Percentiles rank a stretch among this genome's conserved stretches.
phyloP scores from a whole-genome alignment of 2,797 vertebrate genomes.

The Loriculus beryllinus region DNA sequence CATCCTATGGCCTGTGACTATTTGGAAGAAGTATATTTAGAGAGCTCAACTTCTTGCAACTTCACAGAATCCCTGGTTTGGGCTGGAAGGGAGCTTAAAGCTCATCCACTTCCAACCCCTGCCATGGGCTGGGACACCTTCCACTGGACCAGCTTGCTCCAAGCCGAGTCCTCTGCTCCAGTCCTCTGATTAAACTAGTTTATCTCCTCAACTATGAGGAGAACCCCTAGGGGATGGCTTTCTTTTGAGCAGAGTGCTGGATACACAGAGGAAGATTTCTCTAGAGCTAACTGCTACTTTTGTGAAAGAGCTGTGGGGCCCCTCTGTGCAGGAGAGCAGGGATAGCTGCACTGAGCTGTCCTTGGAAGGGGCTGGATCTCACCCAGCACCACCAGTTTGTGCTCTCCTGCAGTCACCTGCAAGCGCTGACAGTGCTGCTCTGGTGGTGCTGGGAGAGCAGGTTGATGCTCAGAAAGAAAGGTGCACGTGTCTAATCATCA shows the following conservation, averaged over 20 bases:
- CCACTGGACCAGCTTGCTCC: neutral
- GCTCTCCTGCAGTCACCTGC: neutral
- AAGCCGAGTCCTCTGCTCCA: neutral
- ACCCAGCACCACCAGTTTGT: neutral
- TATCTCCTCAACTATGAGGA: neutral
- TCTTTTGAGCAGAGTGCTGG: neutral
- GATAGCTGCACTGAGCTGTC: neutral
- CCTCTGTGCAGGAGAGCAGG: neutral
- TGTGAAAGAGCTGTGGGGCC: neutral
- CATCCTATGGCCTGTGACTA: neutral
- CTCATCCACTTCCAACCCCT: neutral
- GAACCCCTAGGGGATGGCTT: neutral
- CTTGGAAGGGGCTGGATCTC: neutral
- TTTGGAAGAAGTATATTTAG: neutral
- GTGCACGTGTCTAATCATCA: rapidly evolving
- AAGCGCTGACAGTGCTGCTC: neutral
- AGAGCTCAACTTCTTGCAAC: neutral
- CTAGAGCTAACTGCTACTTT: neutral
- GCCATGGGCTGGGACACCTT: neutral
- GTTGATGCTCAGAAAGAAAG: neutral
- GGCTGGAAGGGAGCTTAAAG: neutral
- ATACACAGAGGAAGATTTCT: neutral
- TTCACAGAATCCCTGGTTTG: neutral
- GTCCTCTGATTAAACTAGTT: neutral
- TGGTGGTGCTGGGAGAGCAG: neutral